Evolutionary conservation across 2,113 vertebrate genomes (phyloP).

Genomic region (Eurypyga helias): DNA sequence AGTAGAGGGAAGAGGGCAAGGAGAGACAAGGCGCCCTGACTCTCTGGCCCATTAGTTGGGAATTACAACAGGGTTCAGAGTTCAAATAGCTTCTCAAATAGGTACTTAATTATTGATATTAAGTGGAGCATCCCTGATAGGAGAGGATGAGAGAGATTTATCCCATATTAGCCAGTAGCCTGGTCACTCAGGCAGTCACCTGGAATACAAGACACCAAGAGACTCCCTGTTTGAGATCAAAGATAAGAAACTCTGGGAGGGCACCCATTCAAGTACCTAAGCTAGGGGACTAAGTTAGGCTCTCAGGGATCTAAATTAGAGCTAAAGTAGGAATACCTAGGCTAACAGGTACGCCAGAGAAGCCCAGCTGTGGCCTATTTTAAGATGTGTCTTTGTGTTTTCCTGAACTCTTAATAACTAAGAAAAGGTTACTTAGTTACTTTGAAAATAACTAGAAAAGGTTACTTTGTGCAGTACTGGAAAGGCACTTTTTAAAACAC

Average conservation of each 20-base stretch:
- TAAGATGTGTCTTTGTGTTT: background rate
- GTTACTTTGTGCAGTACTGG: background rate
- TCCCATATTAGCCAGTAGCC: background rate
- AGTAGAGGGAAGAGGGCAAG: background rate
- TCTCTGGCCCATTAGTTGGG: background rate
- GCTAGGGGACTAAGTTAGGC: background rate
- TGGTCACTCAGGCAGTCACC: background rate
- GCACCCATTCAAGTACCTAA: background rate
- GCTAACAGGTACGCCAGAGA: background rate
- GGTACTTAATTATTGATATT: background rate
- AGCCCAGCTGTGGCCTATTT: background rate
- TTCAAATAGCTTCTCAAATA: slow-evolving; percentile 3
- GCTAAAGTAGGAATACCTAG: background rate
- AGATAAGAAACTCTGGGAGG: background rate
- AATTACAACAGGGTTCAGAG: background rate
- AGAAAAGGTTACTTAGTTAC: background rate
- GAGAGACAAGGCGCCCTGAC: background rate
- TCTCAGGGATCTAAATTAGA: background rate
- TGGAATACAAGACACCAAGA: background rate
- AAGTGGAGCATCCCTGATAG: background rate
- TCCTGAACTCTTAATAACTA: background rate
- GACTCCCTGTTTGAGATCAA: background rate
- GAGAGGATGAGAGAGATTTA: background rate
- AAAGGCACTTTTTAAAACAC: background rate
- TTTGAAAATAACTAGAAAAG: too few relatives aligned